phyloP scores from a whole-genome alignment of 1,140 invertebrate species.

The Drosophila oshimai region DNA sequence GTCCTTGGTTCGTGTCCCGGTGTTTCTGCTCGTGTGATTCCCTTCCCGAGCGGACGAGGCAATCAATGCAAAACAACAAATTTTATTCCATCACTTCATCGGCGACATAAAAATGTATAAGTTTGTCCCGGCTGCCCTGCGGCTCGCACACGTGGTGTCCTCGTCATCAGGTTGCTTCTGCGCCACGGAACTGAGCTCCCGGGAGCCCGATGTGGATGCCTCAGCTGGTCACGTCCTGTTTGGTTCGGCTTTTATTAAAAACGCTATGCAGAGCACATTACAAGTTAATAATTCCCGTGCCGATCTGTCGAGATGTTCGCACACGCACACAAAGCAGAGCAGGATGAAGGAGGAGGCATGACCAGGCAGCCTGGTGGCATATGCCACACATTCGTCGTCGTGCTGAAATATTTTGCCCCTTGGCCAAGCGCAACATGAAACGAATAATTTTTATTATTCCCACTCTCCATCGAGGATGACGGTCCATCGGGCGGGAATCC shows the following conservation, averaged over 20 bases:
- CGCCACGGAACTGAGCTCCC: slow-evolving; percentile 7
- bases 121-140: slow-evolving; percentile 44
- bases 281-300: slow-evolving; percentile 80
- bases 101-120: slow-evolving; percentile 78
- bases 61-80: slow-evolving; percentile 77
- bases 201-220: slow-evolving; percentile 25
- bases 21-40: not conserved
- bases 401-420: slow-evolving; percentile 64
- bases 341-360: not conserved
- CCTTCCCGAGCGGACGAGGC: slow-evolving; percentile 52
- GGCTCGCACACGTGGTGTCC: slow-evolving; percentile 68
- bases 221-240: slow-evolving; percentile 72
- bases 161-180: slow-evolving; percentile 61
- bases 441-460: slow-evolving; percentile 78
- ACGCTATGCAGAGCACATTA: slow-evolving; percentile 81
- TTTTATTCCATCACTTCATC: slow-evolving; percentile 74
- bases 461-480: slow-evolving; percentile 12
- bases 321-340: slow-evolving; percentile 7
- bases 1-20: not conserved
- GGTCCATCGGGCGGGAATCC: slow-evolving; percentile 16
- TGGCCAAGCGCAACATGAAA: slow-evolving; percentile 69
- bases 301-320: slow-evolving; percentile 20
- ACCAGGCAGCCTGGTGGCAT: slow-evolving; percentile 61
- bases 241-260: slow-evolving; percentile 74
- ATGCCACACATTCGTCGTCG: slow-evolving; percentile 58